Evolutionary conservation across 2,888 invertebrate species (phyloP).

Genomic region (Psylliodes chrysocephalus): DNA sequence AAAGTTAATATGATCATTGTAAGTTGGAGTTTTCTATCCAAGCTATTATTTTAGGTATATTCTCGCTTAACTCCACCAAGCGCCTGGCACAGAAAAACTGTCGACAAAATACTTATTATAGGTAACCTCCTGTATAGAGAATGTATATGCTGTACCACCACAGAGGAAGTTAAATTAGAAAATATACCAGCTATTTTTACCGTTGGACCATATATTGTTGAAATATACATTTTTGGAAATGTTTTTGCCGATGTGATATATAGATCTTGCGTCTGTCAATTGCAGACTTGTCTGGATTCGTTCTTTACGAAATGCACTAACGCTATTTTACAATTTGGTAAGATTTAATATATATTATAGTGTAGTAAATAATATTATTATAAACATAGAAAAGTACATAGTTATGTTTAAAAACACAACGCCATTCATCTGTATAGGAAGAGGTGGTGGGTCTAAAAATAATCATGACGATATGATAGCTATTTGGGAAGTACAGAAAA

Average conservation of each 20-base stretch:
- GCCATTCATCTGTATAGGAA: no score
- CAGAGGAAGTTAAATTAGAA: conserved; percentile 66
- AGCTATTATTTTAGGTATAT: conserved; percentile 65
- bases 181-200: conserved; percentile 69
- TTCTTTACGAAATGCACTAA: conserved; percentile 67
- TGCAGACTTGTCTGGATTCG: conserved; percentile 65
- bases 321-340: conserved; percentile 67
- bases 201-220: conserved; percentile 69
- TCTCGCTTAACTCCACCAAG: conserved; percentile 73
- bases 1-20: no score
- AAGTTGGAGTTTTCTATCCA: no score
- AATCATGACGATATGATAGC: no score
- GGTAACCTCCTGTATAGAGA: conserved; percentile 71
- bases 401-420: no score
- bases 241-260: conserved; percentile 63
- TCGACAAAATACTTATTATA: conserved; percentile 70
- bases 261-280: conserved; percentile 67
- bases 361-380: no score
- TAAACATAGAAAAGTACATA: no score
- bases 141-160: conserved; percentile 64
- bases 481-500: no score
- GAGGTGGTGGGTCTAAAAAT: no score
- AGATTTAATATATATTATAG: no score
- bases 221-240: conserved; percentile 70
- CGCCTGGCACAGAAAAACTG: conserved; percentile 69